Percentiles rank a stretch among this genome's conserved stretches.
These are phyloP conservation scores for Channa argus DNA, from an alignment of 2,113 vertebrate species.

Conservation along the genomic window DNA sequence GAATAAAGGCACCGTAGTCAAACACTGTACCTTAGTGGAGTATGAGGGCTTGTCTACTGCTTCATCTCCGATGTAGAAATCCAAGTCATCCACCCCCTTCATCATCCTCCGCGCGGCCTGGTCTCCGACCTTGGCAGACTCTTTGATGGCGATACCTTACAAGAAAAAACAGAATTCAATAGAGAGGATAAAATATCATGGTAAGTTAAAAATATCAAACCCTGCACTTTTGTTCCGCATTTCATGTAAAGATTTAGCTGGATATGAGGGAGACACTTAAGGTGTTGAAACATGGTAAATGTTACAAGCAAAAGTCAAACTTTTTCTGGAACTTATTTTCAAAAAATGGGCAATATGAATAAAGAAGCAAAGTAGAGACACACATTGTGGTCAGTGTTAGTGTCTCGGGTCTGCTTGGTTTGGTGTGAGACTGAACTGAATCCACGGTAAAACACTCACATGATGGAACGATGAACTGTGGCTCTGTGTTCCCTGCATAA, in stretches of 20 bases:
- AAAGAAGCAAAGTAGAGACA: neutral
- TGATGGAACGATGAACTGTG: slow-evolving; percentile 98
- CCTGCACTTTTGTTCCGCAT: too few relatives aligned
- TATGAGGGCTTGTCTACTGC: slow-evolving; percentile 98
- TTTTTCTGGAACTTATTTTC: neutral
- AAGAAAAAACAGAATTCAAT: slow-evolving; percentile 5
- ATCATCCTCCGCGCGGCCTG: slow-evolving; percentile 97
- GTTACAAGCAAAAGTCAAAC: neutral
- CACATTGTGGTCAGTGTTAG: neutral
- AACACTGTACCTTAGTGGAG: slow-evolving; percentile 90
- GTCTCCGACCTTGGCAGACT: slow-evolving; percentile 97
- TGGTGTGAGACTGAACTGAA: neutral
- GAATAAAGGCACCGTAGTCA: neutral
- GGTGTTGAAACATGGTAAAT: too few relatives aligned
- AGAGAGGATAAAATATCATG: neutral
- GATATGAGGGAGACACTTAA: too few relatives aligned
- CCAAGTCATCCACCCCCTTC: slow-evolving; percentile 98
- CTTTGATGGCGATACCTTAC: slow-evolving; percentile 98
- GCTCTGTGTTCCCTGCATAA: slow-evolving; percentile 98
- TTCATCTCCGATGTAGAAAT: slow-evolving; percentile 99
- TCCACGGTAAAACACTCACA: slow-evolving; percentile 86
- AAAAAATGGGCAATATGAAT: too few relatives aligned
- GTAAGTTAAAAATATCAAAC: neutral
- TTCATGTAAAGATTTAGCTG: too few relatives aligned
- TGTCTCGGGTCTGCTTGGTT: neutral